Conservation (phyloP, 2,888 invertebrate species). For the Aquatica leii region DNA sequence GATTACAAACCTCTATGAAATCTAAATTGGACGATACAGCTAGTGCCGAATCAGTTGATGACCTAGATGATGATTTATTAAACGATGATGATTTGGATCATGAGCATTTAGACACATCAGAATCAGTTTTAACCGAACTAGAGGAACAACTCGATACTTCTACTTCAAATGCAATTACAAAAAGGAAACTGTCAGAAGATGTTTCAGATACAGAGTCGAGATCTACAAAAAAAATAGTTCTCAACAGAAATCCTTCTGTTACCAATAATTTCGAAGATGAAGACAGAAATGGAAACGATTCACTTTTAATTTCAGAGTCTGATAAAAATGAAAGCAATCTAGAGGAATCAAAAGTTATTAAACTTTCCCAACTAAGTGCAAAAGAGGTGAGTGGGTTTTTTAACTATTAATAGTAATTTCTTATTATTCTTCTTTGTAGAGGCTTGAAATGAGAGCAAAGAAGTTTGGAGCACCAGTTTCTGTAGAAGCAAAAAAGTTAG, state of each 20-base stretch:
- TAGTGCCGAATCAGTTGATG: conserved; percentile 61
- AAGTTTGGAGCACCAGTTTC: conserved; percentile 75
- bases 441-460: conserved; percentile 80
- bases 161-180: conserved; percentile 42
- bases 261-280: conserved; percentile 29
- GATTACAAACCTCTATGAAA: conserved; percentile 73
- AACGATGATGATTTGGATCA: conserved; percentile 56
- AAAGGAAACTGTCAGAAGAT: conserved; percentile 50
- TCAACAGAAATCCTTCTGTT: conserved; percentile 63
- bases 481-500: conserved; percentile 71
- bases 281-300: conserved; percentile 25
- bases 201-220: conserved; percentile 48
- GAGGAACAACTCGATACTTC: conserved; percentile 53
- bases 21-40: conserved; percentile 56
- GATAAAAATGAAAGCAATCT: neutral
- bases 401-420: conserved; percentile 16
- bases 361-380: conserved; percentile 65
- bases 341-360: conserved; percentile 61
- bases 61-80: conserved; percentile 66
- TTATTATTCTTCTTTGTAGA: conserved; percentile 53
- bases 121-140: conserved; percentile 54
- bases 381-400: conserved; percentile 62
- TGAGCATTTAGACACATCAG: conserved; percentile 53
- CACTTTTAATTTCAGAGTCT: neutral
- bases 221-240: conserved; percentile 68